Evolutionary conservation across 1,140 invertebrate species (phyloP).

Genomic region (Paraescarpia echinospica): DNA sequence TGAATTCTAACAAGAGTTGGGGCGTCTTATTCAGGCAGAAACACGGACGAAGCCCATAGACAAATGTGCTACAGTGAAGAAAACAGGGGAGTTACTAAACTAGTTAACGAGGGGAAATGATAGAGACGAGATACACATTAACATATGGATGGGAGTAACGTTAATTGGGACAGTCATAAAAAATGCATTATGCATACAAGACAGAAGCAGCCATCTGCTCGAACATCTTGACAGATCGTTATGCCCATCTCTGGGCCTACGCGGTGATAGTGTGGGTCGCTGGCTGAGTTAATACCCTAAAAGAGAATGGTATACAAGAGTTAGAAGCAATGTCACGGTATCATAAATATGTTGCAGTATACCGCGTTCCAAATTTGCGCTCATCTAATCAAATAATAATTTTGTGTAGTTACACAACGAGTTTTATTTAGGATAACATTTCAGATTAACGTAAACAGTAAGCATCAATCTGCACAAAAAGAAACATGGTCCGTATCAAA

Average conservation of each 20-base stretch:
- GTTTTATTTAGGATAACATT: not conserved
- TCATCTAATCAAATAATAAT: not conserved
- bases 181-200: not conserved
- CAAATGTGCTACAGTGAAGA: too few species aligned
- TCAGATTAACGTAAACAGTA: not conserved
- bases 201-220: not conserved
- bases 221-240: not conserved
- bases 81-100: too few species aligned
- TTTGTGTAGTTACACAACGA: not conserved
- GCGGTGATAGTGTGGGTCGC: not conserved
- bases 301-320: not conserved
- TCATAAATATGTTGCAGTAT: not conserved
- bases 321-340: not conserved
- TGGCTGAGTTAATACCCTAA: not conserved
- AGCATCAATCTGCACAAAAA: not conserved
- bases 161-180: not conserved
- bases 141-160: not conserved
- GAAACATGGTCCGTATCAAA: not conserved
- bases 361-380: not conserved
- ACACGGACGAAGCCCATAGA: not conserved
- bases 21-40: not conserved
- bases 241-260: not conserved
- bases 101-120: not conserved
- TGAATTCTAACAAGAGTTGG: not conserved
- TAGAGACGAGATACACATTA: not conserved